phyloP scores from a whole-genome alignment of 2,113 vertebrate species.

The Reinhardtius hippoglossoides region DNA sequence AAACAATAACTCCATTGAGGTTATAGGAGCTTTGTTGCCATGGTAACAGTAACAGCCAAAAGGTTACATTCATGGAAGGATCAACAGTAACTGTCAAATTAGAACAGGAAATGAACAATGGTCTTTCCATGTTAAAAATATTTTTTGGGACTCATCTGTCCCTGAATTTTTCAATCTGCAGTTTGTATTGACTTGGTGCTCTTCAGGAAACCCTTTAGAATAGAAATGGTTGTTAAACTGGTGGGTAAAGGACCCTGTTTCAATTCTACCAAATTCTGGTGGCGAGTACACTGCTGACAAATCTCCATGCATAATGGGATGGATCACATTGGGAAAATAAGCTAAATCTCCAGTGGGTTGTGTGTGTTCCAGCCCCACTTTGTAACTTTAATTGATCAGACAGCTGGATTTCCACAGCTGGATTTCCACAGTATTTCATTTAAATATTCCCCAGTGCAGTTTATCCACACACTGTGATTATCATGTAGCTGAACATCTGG shows the following conservation, averaged over 20 bases:
- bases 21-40: neutral
- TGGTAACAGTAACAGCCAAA: neutral
- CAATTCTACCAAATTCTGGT: neutral
- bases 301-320: neutral
- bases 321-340: slow-evolving; percentile 2
- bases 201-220: neutral
- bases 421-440: slow-evolving; percentile 9
- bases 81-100: neutral
- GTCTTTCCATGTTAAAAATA: neutral
- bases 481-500: slow-evolving; percentile 45
- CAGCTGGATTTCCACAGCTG: slow-evolving; percentile 24
- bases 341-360: neutral
- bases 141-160: neutral
- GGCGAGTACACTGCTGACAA: neutral
- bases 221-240: neutral
- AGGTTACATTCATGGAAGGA: neutral
- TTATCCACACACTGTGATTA: slow-evolving; percentile 20
- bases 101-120: neutral
- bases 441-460: slow-evolving; percentile 11
- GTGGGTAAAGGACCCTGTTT: neutral
- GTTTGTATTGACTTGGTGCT: neutral
- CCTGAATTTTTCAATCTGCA: neutral
- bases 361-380: neutral
- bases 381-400: slow-evolving; percentile 10
- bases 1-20: neutral